These are phyloP conservation scores for Polietes domitor DNA, from an alignment of 2,888 invertebrate genomes.

Conservation along the genomic window DNA sequence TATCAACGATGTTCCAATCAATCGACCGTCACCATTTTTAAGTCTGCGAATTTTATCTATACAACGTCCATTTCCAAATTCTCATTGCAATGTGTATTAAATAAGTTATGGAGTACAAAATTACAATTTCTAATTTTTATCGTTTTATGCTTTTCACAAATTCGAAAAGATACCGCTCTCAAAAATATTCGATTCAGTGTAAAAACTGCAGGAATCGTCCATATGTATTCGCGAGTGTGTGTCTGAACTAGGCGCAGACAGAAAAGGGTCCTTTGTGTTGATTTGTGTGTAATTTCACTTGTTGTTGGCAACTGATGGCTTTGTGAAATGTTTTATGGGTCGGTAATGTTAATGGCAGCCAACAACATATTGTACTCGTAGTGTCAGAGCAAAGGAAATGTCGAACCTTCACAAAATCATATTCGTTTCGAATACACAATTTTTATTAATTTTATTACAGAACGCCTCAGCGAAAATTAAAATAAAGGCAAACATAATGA, in stretches of 20 bases:
- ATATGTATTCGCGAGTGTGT: background rate
- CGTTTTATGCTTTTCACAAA: no score
- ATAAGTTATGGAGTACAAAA: no score
- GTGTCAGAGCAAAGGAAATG: background rate
- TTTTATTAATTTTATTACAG: background rate
- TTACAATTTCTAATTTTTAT: no score
- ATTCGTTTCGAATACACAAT: background rate
- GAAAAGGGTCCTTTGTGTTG: constrained; percentile 13
- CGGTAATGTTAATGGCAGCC: constrained; percentile 3
- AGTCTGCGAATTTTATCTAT: no score
- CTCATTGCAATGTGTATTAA: no score
- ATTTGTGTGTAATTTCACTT: constrained; percentile 16
- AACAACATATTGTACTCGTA: background rate
- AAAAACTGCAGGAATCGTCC: background rate
- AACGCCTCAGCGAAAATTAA: background rate
- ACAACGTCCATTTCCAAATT: no score
- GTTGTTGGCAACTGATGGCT: constrained; percentile 4
- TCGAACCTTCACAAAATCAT: background rate
- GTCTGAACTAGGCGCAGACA: background rate
- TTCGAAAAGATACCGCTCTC: no score
- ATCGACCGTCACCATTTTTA: no score
- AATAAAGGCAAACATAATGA: background rate
- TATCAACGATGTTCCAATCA: no score
- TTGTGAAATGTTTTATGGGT: constrained; percentile 5
- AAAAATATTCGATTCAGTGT: no score